Conservation (phyloP, 1,140 invertebrate species). For the Drosophila ironensis region DNA sequence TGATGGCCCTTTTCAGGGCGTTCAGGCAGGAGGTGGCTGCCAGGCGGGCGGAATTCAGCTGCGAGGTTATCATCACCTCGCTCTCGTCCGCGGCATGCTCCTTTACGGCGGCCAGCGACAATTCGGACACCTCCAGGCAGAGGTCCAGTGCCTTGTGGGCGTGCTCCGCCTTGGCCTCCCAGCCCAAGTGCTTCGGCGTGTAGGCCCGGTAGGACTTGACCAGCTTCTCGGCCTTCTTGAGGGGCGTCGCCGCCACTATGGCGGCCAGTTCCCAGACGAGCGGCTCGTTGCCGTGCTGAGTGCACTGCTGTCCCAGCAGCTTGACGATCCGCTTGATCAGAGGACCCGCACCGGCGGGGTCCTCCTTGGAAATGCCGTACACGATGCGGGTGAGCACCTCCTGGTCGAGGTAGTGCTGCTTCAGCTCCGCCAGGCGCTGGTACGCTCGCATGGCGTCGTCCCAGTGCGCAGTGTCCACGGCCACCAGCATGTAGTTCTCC, state of each 20-base stretch:
- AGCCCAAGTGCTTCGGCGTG: constrained; percentile 83
- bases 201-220: constrained; percentile 85
- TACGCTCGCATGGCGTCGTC: constrained; percentile 92
- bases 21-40: constrained; percentile 83
- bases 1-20: constrained; percentile 46
- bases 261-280: constrained; percentile 92
- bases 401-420: constrained; percentile 90
- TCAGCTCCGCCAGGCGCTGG: constrained; percentile 92
- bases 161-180: constrained; percentile 84
- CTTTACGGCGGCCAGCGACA: constrained; percentile 70
- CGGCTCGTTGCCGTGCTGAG: constrained; percentile 86
- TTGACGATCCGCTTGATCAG: constrained; percentile 86
- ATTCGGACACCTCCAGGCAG: constrained; percentile 82
- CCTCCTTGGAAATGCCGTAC: constrained; percentile 86
- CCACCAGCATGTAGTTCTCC: constrained; percentile 96
- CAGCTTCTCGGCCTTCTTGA: constrained; percentile 85
- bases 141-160: constrained; percentile 83
- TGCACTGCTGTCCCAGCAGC: constrained; percentile 91
- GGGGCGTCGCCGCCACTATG: constrained; percentile 85
- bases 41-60: constrained; percentile 85
- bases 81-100: constrained; percentile 57
- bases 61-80: constrained; percentile 81
- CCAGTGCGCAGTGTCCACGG: constrained; percentile 89
- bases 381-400: constrained; percentile 90
- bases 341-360: constrained; percentile 82